Conservation (phyloP, 2,797 vertebrate species). For the Enteromius viviparus region DNA sequence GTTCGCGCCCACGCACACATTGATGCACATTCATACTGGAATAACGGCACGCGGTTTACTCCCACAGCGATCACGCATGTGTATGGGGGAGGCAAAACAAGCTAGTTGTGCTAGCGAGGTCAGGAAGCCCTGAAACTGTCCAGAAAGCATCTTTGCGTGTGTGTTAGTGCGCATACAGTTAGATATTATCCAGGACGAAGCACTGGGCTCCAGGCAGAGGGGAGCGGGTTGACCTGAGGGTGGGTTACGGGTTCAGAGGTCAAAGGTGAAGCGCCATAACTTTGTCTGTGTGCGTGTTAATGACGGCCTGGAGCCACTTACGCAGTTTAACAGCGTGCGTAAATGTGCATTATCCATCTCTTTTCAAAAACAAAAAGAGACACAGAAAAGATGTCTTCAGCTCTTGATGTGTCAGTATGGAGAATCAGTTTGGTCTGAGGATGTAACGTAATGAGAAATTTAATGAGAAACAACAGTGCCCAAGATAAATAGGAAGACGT, state of each 20-base stretch:
- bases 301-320: slow-evolving; percentile 51
- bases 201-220: slow-evolving; percentile 47
- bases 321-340: slow-evolving; percentile 4
- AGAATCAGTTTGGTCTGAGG: background rate
- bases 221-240: slow-evolving; percentile 49
- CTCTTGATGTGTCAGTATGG: background rate
- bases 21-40: background rate
- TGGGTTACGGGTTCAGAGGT: slow-evolving; percentile 54
- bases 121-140: slow-evolving; percentile 39
- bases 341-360: slow-evolving; percentile 32
- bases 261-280: slow-evolving; percentile 55
- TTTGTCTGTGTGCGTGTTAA: slow-evolving; percentile 56
- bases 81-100: slow-evolving; percentile 40
- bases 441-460: background rate
- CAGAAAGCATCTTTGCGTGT: slow-evolving; percentile 23
- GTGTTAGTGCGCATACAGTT: slow-evolving; percentile 35
- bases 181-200: slow-evolving; percentile 49
- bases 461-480: background rate
- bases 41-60: background rate
- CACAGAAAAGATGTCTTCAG: background rate
- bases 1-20: background rate
- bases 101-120: slow-evolving; percentile 10
- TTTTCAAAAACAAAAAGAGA: slow-evolving; percentile 38
- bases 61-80: slow-evolving; percentile 2
- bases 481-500: background rate